Base-by-base conservation (phyloP, 2,113 vertebrate genomes). In the Anoura caudifer region DNA sequence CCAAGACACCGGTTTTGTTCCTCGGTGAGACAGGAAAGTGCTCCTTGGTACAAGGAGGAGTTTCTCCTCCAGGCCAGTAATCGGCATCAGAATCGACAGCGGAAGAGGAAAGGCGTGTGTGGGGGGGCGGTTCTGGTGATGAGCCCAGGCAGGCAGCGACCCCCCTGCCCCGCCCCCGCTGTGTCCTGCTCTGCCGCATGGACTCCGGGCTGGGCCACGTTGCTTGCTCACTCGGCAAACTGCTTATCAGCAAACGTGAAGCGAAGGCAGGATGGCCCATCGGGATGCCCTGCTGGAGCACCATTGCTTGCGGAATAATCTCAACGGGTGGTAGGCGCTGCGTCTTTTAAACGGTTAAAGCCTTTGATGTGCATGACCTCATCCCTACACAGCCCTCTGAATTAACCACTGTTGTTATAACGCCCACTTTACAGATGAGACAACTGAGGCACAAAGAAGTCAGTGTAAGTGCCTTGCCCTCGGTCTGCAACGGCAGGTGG, bases 221-320 rank as follows among this genome's bases (percentile, higher is more conserved):
- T 17, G 2, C 54, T 50, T 50, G 28, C 43, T 38, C 50, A 22
- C 43, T 38, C 50, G 47, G 20, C 65, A 84, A n/a, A 31, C 20
- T 54, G 31, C 36, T 65, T 31, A 3, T 26, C 17, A 13, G 26
- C 14, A 3, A 43, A 15, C 45, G 20, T 7, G 28, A 28, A 20
- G 33, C 43, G 19, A 47, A 7, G 54, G 4, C 0, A 3, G 33
- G 26, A 4, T 0, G 65, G 54, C 0, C 31, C 10, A 1, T 1
- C 10, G 17, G 17, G 19, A n/a, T 70, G 43, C 26, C 67, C 28
- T 52, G 2, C 22, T 19, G 63, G 38, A 87, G 1, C 24, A 5
- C 9, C 19, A 5, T 1, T 17, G 3, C n/a, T 87, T 50, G 22
- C 9, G 22, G 69, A 41, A 38, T 16, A 20, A 41, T 17, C 12